These are phyloP conservation scores for Calyptomena viridis DNA, from an alignment of 2,113 vertebrate species.

Conservation along the genomic window DNA sequence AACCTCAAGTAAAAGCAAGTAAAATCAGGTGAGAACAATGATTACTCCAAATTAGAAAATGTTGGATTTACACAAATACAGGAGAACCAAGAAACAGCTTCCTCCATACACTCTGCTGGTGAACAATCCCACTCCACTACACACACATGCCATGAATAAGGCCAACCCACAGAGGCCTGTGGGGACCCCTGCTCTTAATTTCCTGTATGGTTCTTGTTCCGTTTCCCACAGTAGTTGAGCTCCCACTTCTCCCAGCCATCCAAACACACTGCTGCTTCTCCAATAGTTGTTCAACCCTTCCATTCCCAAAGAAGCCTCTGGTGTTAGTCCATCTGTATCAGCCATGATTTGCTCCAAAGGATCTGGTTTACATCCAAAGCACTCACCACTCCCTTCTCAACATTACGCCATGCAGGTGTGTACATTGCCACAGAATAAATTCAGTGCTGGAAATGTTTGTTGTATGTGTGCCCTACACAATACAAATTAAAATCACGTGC, in stretches of 20 bases:
- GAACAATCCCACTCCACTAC: neutral
- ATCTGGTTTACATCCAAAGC: neutral
- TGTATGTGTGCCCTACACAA: neutral
- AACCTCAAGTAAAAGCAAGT: neutral
- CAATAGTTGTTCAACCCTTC: neutral
- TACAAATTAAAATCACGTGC: neutral
- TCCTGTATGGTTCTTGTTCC: neutral
- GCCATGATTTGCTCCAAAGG: neutral
- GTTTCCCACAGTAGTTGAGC: neutral
- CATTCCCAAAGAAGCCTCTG: neutral
- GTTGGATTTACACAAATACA: neutral
- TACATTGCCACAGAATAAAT: neutral
- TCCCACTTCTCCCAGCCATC: neutral
- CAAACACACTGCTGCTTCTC: neutral
- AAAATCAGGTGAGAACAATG: neutral
- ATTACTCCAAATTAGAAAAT: neutral
- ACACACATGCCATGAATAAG: neutral
- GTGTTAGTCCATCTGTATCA: neutral
- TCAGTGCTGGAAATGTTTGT: neutral
- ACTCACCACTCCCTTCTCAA: accelerated
- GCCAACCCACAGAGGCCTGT: neutral
- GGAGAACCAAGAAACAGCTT: neutral
- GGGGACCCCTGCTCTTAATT: neutral
- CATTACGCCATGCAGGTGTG: neutral
- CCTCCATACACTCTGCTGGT: neutral